Base-by-base conservation (phyloP, 1,140 invertebrate genomes). In the Psilanteris sp. region DNA sequence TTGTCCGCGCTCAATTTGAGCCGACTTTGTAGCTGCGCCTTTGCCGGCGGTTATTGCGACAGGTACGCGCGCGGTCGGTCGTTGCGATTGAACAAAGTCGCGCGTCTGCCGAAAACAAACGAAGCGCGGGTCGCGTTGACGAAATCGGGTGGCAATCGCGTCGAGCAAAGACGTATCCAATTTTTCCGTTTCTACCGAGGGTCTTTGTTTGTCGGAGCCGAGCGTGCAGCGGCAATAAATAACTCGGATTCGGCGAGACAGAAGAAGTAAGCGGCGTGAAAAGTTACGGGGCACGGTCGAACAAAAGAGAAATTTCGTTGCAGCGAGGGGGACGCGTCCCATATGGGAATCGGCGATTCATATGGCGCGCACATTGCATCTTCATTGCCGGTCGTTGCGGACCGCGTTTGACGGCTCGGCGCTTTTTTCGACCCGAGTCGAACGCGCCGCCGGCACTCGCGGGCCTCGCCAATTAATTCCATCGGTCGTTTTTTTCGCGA, bases 1-100 rank as follows among this genome's bases (percentile, higher is more conserved):
- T 71, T 36, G 54, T 61, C 55, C 46, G 46, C 55, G 67, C 67
- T 54, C 67, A 48, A 71, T 71, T 71, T 32, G 46, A 44, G 44
- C 54, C 55, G 29, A 62, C 54, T 62, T 71, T 71, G 44, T 62
- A 55, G 43, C 27, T 48, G 22, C 48, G 55, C 46, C 50, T 32
- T 59, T 52, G 14, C 11, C 15, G 26, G 15, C 41, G 46, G 15
- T 11, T 46, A 67, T 44, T 34, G 18, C 18, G 36, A 22, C 32
- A 37, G 11, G 9, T 29, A 29, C 18, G 18, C 18, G 0, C 22
- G 15, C n/a, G 52, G n/a, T n/a, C n/a, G n/a, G n/a, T n/a, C n/a
- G n/a, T n/a, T n/a, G n/a, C n/a, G n/a, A n/a, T n/a, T n/a, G n/a
- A n/a, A n/a, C n/a, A n/a, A n/a, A n/a, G n/a, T n/a, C n/a, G n/a